phyloP scores from a whole-genome alignment of 2,888 invertebrate species.

The Autographa pulchrina region DNA sequence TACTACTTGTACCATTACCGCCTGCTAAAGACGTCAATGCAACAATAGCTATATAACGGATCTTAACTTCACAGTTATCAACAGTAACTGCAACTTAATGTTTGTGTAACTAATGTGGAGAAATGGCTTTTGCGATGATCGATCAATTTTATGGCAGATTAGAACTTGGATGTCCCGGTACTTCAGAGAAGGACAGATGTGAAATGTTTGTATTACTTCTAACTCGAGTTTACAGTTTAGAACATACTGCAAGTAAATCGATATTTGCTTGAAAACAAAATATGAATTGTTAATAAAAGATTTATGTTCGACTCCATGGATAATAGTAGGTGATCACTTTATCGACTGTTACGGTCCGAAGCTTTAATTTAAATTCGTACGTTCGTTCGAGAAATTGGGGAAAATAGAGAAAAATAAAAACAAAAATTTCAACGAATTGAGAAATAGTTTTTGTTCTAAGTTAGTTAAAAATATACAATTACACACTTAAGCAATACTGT shows the following conservation, averaged over 20 bases:
- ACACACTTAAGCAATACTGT: too few species aligned
- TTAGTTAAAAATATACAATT: too few species aligned
- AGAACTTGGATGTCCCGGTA: background rate
- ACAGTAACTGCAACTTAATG: slow-evolving; percentile 1
- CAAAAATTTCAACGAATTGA: too few species aligned
- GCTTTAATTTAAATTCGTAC: too few species aligned
- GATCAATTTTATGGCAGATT: slow-evolving; percentile 2
- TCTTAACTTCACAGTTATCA: slow-evolving; percentile 1
- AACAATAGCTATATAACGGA: background rate
- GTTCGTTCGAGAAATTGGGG: too few species aligned
- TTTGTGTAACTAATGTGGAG: slow-evolving; percentile 1
- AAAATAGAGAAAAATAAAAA: too few species aligned
- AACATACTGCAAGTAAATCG: background rate
- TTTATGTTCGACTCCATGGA: too few species aligned
- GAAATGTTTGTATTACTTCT: background rate
- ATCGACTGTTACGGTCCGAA: too few species aligned
- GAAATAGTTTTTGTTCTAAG: too few species aligned
- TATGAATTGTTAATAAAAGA: too few species aligned
- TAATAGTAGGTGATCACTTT: too few species aligned
- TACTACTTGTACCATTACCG: background rate
- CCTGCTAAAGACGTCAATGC: background rate
- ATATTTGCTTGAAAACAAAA: too few species aligned
- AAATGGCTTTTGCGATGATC: slow-evolving; percentile 3
- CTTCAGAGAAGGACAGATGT: background rate
- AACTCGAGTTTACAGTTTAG: background rate